Conservation (phyloP, 2,888 invertebrate species). For the Pseudolycoriella hygida region DNA sequence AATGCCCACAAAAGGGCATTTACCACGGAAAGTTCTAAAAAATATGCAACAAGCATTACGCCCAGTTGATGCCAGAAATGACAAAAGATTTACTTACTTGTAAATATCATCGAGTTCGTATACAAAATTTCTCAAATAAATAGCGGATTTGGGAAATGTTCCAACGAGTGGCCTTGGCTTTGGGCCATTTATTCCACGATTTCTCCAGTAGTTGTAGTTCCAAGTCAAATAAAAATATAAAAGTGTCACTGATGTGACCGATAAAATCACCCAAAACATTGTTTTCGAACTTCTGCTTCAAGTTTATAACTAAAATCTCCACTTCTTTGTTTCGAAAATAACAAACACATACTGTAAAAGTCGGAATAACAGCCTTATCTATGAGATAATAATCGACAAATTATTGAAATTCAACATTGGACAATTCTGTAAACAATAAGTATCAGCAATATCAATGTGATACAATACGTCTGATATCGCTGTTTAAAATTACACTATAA, state of each 20-base stretch:
- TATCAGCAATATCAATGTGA: too few species aligned
- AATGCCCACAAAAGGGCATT: constrained; percentile 23
- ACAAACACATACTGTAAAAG: too few species aligned
- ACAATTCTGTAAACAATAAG: too few species aligned
- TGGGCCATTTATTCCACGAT: constrained; percentile 22
- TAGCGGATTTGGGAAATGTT: constrained; percentile 19
- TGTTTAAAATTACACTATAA: too few species aligned
- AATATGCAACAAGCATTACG: not conserved
- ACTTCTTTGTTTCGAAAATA: too few species aligned
- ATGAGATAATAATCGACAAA: too few species aligned
- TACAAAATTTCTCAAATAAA: constrained; percentile 17
- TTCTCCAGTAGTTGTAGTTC: constrained; percentile 26
- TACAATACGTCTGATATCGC: too few species aligned
- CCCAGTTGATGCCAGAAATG: not conserved
- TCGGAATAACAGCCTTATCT: too few species aligned
- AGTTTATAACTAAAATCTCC: too few species aligned
- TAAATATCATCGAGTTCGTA: constrained; percentile 26
- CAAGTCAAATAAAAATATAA: constrained; percentile 16
- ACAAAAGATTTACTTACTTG: constrained; percentile 19
- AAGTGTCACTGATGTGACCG: constrained; percentile 4
- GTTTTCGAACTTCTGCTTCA: too few species aligned
- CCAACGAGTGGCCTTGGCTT: constrained; percentile 22
- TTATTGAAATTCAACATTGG: too few species aligned
- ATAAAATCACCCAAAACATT: too few species aligned
- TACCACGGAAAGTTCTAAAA: constrained; percentile 1